These are phyloP conservation scores for Mus spicilegus DNA, from an alignment of 2,113 vertebrate species.

Conservation along the genomic window DNA sequence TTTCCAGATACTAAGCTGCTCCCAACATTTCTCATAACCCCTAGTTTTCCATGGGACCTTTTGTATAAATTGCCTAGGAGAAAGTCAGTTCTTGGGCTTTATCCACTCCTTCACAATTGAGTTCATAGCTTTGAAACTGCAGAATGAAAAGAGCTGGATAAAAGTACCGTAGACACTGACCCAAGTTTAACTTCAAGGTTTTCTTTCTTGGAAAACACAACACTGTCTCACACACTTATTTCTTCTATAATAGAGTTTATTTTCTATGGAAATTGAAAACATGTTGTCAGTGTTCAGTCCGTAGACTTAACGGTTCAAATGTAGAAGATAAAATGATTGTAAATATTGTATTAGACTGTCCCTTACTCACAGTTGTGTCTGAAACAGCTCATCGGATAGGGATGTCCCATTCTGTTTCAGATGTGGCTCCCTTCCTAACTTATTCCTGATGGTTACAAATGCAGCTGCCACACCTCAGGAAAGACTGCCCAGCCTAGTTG, in stretches of 20 bases:
- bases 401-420: slow-evolving; percentile 20
- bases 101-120: neutral
- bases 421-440: slow-evolving; percentile 74
- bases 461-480: slow-evolving; percentile 72
- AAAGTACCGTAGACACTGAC: neutral
- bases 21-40: neutral
- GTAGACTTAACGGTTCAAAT: slow-evolving; percentile 52
- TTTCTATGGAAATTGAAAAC: slow-evolving; percentile 53
- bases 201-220: neutral
- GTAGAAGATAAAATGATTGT: slow-evolving; percentile 43
- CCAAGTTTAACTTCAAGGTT: neutral
- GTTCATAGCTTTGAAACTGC: slow-evolving; percentile 53
- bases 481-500: neutral
- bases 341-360: neutral
- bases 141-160: neutral
- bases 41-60: neutral
- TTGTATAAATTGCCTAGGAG: neutral
- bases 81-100: neutral
- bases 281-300: slow-evolving; percentile 17
- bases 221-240: neutral
- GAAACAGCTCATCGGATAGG: slow-evolving; percentile 22
- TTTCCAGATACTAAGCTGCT: neutral
- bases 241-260: neutral
- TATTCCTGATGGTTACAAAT: slow-evolving; percentile 77
- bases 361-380: neutral